Percentiles rank a stretch among this genome's conserved stretches.
Conservation (phyloP, 1,140 invertebrate genomes). For the Notospermus geniculatus region DNA sequence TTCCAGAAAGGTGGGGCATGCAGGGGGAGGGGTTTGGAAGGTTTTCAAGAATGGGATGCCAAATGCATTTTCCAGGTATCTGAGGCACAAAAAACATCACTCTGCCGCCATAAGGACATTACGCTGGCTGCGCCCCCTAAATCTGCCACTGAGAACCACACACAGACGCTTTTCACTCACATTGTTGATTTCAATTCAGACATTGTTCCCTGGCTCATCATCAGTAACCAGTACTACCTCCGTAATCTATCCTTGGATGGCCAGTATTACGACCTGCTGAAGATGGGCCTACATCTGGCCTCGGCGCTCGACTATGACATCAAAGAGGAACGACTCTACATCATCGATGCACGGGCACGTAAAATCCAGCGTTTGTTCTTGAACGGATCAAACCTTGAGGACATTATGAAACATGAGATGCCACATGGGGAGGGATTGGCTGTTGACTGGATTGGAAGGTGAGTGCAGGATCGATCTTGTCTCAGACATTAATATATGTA, state of each 20-base stretch:
- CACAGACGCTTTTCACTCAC: too few relatives aligned
- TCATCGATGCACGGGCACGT: constrained; percentile 88
- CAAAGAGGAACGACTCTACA: constrained; percentile 80
- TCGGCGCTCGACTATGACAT: constrained; percentile 94
- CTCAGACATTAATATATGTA: too few relatives aligned
- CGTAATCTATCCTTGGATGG: constrained; percentile 92
- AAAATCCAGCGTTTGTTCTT: constrained; percentile 69
- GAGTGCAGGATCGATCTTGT: constrained; percentile 15
- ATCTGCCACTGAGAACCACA: too few relatives aligned
- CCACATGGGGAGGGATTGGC: constrained; percentile 94
- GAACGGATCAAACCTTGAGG: constrained; percentile 63
- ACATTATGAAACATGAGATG: constrained; percentile 88
- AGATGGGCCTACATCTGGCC: constrained; percentile 94
- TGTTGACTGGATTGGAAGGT: constrained; percentile 88
- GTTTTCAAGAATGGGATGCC: too few relatives aligned
- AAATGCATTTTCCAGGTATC: too few relatives aligned
- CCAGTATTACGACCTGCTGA: constrained; percentile 78
- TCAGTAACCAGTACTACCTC: constrained; percentile 98
- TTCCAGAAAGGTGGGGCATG: too few relatives aligned
- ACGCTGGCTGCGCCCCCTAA: too few relatives aligned
- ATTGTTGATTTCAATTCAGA: constrained; percentile 45
- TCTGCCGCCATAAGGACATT: too few relatives aligned
- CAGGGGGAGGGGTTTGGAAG: too few relatives aligned
- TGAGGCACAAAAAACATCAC: too few relatives aligned
- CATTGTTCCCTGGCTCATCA: constrained; percentile 86